Evolutionary conservation across 2,797 vertebrate genomes (phyloP).

Genomic region (Pseudotriccus pelzelni): DNA sequence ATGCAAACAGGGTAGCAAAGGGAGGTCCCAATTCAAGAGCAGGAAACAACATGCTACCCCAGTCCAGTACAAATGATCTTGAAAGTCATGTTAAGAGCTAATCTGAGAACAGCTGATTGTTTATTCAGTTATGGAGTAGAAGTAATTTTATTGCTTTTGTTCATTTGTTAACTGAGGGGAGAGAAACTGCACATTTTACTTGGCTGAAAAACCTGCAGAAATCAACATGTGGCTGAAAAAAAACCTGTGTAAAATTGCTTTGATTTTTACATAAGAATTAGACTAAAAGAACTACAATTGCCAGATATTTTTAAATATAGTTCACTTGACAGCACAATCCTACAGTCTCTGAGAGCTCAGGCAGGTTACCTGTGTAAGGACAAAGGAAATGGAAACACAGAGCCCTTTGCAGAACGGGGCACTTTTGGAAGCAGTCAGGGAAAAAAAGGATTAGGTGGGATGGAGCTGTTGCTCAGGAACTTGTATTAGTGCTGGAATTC

Average conservation of each 20-base stretch:
- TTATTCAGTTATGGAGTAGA: not conserved
- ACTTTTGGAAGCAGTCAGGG: not conserved
- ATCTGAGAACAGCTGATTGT: not conserved
- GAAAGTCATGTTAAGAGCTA: not conserved
- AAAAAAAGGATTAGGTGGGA: not conserved
- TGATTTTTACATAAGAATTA: not conserved
- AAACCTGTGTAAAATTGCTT: not conserved
- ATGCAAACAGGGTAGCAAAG: not conserved
- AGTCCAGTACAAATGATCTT: not conserved
- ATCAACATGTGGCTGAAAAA: not conserved
- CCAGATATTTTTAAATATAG: not conserved
- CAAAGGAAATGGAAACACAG: not conserved
- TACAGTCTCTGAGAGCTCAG: not conserved
- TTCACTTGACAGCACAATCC: not conserved
- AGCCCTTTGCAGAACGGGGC: not conserved
- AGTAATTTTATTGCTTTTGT: conserved; percentile 30
- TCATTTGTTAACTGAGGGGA: conserved; percentile 53
- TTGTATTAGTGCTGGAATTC: not conserved
- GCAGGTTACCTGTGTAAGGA: not conserved
- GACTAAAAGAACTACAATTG: not conserved
- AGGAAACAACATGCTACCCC: not conserved
- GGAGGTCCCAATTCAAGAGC: not conserved
- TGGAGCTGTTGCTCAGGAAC: not conserved
- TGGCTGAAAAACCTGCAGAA: not conserved
- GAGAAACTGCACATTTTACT: not conserved